Conservation (phyloP, 1,140 invertebrate species). For the Anoplophora glabripennis region DNA sequence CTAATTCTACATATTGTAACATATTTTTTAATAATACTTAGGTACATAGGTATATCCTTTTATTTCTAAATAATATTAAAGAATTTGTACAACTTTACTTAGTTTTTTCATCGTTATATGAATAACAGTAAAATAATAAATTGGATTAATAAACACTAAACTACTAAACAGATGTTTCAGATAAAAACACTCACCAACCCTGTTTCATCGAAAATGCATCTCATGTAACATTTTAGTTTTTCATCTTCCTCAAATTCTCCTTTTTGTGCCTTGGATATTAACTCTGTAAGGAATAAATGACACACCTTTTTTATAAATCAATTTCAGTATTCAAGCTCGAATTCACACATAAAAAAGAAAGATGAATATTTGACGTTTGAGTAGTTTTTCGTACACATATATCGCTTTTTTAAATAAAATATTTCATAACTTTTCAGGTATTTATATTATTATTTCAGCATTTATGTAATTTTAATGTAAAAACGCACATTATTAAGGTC, state of each 20-base stretch:
- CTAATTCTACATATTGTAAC: too few relatives aligned
- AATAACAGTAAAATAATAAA: not conserved
- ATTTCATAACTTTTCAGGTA: too few relatives aligned
- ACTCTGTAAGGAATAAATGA: slow-evolving; percentile 29
- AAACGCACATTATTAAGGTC: too few relatives aligned
- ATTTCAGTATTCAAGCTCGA: too few relatives aligned
- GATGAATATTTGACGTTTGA: too few relatives aligned
- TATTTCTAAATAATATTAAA: not conserved
- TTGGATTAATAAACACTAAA: not conserved
- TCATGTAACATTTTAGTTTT: slow-evolving; percentile 48
- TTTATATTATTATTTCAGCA: too few relatives aligned
- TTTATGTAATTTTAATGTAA: too few relatives aligned
- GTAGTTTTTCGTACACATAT: too few relatives aligned
- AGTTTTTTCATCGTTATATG: not conserved
- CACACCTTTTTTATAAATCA: too few relatives aligned
- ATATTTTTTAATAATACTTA: not conserved
- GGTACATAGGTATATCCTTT: not conserved
- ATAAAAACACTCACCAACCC: slow-evolving; percentile 34
- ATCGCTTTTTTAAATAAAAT: too few relatives aligned
- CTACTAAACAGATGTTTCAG: not conserved
- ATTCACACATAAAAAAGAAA: too few relatives aligned
- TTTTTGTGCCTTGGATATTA: slow-evolving; percentile 31
- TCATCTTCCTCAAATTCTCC: slow-evolving; percentile 38
- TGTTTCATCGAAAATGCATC: slow-evolving; percentile 47
- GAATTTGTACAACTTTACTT: not conserved